phyloP scores from a whole-genome alignment of 2,797 vertebrate genomes.

The Sebastes iracundus region DNA sequence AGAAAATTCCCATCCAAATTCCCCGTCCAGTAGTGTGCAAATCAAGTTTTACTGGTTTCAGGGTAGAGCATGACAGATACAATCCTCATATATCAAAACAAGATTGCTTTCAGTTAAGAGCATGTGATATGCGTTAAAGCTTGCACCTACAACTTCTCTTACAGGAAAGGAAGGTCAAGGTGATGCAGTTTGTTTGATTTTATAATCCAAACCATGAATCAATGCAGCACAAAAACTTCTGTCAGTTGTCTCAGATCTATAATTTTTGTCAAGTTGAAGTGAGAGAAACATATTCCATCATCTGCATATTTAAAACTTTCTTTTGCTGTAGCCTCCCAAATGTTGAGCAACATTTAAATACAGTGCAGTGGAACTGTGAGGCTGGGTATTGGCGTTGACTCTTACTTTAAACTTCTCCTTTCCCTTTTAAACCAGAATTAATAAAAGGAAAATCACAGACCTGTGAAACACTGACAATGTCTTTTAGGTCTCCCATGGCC shows the following conservation, averaged over 20 bases:
- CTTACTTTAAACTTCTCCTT: conserved; percentile 1
- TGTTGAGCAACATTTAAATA: conserved; percentile 3
- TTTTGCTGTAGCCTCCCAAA: not conserved
- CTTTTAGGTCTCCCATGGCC: conserved; percentile 38
- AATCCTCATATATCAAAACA: conserved; percentile 7
- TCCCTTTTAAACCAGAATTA: conserved; percentile 46
- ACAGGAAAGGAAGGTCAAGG: not conserved
- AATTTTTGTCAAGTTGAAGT: not conserved
- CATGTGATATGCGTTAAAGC: not conserved
- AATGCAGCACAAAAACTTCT: not conserved
- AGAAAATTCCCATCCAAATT: not conserved
- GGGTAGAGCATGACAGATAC: conserved; percentile 13
- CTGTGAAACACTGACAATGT: conserved; percentile 19
- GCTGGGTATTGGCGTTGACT: not conserved
- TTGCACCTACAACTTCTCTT: not conserved
- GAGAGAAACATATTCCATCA: not conserved
- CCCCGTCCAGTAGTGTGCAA: conserved; percentile 41
- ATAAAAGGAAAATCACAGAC: conserved; percentile 8
- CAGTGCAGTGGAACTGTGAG: not conserved
- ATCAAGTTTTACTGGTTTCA: conserved; percentile 43
- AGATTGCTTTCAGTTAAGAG: conserved; percentile 9
- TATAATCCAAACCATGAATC: not conserved
- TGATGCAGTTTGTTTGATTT: not conserved
- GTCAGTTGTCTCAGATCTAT: not conserved
- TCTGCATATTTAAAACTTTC: not conserved